Evolutionary conservation across 2,888 invertebrate genomes (phyloP), one percentile per base, ranked within the genome.

Genomic region (Noctua janthe): DNA sequence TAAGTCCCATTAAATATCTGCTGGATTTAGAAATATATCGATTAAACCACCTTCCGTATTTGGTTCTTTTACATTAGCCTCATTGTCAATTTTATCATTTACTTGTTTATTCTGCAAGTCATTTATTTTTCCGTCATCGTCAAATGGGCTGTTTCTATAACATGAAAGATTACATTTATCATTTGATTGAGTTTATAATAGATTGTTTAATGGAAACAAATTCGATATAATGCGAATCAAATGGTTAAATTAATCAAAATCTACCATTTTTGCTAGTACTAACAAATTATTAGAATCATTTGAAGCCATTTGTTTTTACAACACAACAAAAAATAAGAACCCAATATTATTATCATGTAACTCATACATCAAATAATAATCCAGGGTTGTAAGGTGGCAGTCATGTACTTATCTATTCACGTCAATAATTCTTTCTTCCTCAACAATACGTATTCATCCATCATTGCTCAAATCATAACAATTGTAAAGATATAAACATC

Each of bases 401-500:
- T 84, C 84, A 78, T 80, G 72, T 83, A 67, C 74, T 69, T 69
- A 69, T 72, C 72, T 78, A 74, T 80, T 76, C 75, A 82, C 71
- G 75, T 80, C 86, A 76, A 74, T 81, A 83, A 70, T 72, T 82
- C 67, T 83, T 86, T 82, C 67, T 74, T 80, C 29, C 29, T 80
- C 69, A 51, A 80, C 79, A 82, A 85, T 76, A 85, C 64, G 54
- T 79, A 81, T 79, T 84, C 80, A 87, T 90, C 83, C 66, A 88
- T 88, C 82, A 90, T 89, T 89, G 77, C 78, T 76, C 29, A 71
- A 83, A 82, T 82, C 80, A 84, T 83, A 86, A 88, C 87, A 85
- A 83, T 86, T 83, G 85, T 82, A 78, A 85, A 86, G 84, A 90
- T 88, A 90, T 88, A 87, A 85, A 87, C 77, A 88, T 88, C 82